A percentile compares a stretch with the other conserved stretches of the same genome.
Evolutionary conservation across 2,888 invertebrate species (phyloP).

Genomic region (Andrena flavipes): DNA sequence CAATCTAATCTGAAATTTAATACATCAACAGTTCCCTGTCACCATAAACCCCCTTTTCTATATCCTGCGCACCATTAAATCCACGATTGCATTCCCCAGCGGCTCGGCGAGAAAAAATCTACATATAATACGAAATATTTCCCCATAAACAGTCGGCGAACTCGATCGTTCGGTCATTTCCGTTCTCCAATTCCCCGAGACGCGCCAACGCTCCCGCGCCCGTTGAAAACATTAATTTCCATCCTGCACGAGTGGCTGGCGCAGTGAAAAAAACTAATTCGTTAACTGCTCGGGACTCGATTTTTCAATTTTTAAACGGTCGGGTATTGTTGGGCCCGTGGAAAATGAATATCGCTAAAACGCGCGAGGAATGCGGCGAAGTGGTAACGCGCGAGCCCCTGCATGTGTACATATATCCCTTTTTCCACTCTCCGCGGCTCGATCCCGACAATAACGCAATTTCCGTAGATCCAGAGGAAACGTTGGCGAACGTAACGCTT

Average conservation of each 20-base stretch:
- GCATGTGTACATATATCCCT: not conserved
- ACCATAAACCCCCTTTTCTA: not conserved
- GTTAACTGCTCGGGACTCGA: slow-evolving; percentile 6
- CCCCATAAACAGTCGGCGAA: slow-evolving; percentile 10
- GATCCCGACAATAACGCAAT: slow-evolving; percentile 66
- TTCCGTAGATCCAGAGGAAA: slow-evolving; percentile 61
- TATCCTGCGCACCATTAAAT: not conserved
- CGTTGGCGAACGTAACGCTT: slow-evolving; percentile 46
- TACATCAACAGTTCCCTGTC: no score
- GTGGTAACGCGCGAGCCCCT: not conserved
- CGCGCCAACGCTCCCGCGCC: slow-evolving; percentile 14
- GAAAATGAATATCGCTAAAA: slow-evolving; percentile 18
- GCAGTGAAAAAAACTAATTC: slow-evolving; percentile 10
- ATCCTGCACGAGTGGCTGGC: not conserved
- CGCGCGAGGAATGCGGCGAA: slow-evolving; percentile 3
- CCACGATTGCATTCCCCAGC: not conserved
- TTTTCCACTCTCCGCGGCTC: not conserved
- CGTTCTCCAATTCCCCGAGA: not conserved
- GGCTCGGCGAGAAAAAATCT: not conserved
- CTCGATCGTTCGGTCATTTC: slow-evolving; percentile 7
- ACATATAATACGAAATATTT: slow-evolving; percentile 8
- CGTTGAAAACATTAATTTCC: slow-evolving; percentile 46
- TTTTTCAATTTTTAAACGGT: slow-evolving; percentile 20
- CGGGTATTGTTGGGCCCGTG: not conserved
- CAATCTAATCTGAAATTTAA: no score